Base-by-base conservation (phyloP, 2,113 vertebrate species). In the Cyphomyrus discorhynchus region DNA sequence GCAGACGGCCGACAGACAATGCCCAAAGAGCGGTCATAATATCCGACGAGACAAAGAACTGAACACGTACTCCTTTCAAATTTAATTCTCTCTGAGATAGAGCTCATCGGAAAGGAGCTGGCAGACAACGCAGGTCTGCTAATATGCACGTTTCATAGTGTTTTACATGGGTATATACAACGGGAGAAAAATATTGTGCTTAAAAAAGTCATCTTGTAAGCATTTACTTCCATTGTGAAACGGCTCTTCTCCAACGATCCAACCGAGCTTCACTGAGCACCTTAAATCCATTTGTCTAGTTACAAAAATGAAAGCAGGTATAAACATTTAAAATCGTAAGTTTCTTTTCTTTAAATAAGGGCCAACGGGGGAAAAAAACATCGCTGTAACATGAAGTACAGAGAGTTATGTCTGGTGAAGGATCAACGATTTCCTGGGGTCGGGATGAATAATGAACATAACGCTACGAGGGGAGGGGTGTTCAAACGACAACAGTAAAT, bases 1-100 rank as follows among this genome's bases (percentile, higher is more conserved):
- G 92, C 90, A 91, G 62, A 85, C 85, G 19, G 92, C 90, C 82
- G 56, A 89, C 86, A 80, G 56, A 89, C 86, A 80, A 89, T 42
- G 89, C 89, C 88, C 52, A 86, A 86, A 82, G 84, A 91, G 90
- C 80, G 46, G 56, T 92, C 90, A 92, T 91, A 93, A 93, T 89
- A 86, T 91, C 87, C 90, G 88, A 92, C 90, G 70, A 90, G 92
- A 92, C 92, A 87, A 74, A 86, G 90, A 90, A 91, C 89, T n/a
- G 87, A 90, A 89, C 86, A 82, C 47, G 77, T 82, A 89, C 90
- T 89, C 88, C 89, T 89, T 90, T 91, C 92, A 52, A 50, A 58
- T 89, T 88, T 31, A 21, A 88, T 90, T 91, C 86, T 92, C 90
- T 66, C 52, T 80, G 86, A 89, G 45, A 85, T 35, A 90, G 87